Percentiles rank a stretch among this genome's conserved stretches.
phyloP scores from a whole-genome alignment of 1,140 invertebrate species.

The Sycobia sp. region DNA sequence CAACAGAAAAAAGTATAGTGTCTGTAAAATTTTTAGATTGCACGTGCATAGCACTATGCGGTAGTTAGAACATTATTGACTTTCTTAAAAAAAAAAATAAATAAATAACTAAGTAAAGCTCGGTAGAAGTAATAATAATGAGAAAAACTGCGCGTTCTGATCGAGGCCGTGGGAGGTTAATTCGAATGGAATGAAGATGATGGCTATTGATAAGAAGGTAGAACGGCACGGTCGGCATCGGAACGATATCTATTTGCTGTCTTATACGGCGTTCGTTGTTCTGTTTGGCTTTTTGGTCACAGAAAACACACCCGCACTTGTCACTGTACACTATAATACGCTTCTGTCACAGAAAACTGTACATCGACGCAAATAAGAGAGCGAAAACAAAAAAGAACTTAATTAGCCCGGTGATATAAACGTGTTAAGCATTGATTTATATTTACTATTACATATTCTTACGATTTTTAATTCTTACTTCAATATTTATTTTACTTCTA shows the following conservation, averaged over 20 bases:
- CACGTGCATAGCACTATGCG: conserved; percentile 42
- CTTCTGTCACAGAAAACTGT: conserved; percentile 49
- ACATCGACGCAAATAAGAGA: conserved; percentile 33
- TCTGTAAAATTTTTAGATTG: conserved; percentile 47
- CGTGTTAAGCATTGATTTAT: conserved; percentile 14
- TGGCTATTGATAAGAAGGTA: conserved; percentile 4
- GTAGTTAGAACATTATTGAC: conserved; percentile 36
- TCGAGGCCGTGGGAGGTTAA: conserved; percentile 21
- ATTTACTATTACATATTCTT: neutral
- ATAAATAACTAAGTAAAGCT: too few relatives aligned
- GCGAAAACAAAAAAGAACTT: conserved; percentile 17
- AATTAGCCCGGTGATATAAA: conserved; percentile 30
- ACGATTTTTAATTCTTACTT: conserved; percentile 11
- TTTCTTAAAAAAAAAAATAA: neutral
- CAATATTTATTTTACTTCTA: conserved; percentile 22
- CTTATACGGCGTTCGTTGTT: conserved; percentile 51
- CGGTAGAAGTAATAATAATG: conserved; percentile 10
- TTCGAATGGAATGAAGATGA: neutral
- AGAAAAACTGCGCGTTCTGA: conserved; percentile 35
- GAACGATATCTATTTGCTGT: conserved; percentile 40
- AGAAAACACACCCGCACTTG: conserved; percentile 57
- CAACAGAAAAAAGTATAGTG: neutral
- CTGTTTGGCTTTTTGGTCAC: conserved; percentile 60
- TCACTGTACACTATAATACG: conserved; percentile 55
- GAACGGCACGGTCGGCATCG: conserved; percentile 37